These are phyloP conservation scores for Metacarcinus magister DNA, from an alignment of 2,888 invertebrate species.

Conservation along the genomic window DNA sequence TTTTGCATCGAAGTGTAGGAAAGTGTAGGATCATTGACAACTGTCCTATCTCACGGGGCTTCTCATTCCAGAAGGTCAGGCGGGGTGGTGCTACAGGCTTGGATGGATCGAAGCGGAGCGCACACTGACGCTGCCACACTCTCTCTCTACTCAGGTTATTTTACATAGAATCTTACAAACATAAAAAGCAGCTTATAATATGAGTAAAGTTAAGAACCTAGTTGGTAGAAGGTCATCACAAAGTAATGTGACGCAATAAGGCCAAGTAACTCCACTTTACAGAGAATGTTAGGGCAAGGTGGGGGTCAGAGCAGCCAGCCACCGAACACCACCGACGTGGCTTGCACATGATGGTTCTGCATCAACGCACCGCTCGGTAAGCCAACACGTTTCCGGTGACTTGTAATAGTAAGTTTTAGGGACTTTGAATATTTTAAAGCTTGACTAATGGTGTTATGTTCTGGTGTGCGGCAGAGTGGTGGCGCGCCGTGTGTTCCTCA, in stretches of 20 bases:
- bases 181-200: neutral
- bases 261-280: neutral
- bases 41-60: neutral
- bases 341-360: slow-evolving; percentile 64
- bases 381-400: neutral
- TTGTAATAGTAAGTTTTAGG: neutral
- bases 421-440: neutral
- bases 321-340: slow-evolving; percentile 1
- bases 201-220: neutral
- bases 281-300: neutral
- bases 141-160: neutral
- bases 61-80: neutral
- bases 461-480: slow-evolving; percentile 43
- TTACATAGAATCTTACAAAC: neutral
- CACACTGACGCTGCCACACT: neutral
- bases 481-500: slow-evolving; percentile 57
- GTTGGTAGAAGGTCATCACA: neutral
- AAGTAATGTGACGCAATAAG: neutral
- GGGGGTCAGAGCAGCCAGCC: neutral
- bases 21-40: neutral
- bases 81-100: neutral
- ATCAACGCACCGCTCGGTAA: slow-evolving; percentile 53
- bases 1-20: neutral
- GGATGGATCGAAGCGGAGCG: neutral
- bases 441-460: neutral